These are phyloP conservation scores for Stenodera caucasica DNA, from an alignment of 2,888 invertebrate genomes.

Conservation along the genomic window DNA sequence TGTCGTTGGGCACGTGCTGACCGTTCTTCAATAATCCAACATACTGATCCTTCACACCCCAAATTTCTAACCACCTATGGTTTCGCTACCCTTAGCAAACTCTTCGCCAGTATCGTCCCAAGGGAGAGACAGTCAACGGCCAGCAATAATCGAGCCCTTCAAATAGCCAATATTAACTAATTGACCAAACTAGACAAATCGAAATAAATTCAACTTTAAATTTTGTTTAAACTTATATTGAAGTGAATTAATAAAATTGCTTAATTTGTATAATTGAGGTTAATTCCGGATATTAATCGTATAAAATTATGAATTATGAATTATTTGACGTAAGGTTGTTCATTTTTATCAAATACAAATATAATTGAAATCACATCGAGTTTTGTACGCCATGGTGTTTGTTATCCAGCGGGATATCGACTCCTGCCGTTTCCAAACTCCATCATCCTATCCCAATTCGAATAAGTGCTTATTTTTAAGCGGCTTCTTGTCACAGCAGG, in stretches of 20 bases:
- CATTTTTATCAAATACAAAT: constrained; percentile 21
- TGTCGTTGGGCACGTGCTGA: constrained; percentile 51
- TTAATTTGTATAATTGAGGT: not conserved
- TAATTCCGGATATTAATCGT: not conserved
- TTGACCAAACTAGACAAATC: not conserved
- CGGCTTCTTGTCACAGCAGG: constrained; percentile 47
- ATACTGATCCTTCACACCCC: not conserved
- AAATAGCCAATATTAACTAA: not conserved
- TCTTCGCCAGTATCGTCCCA: not conserved
- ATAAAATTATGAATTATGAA: constrained; percentile 16
- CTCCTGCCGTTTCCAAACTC: constrained; percentile 42
- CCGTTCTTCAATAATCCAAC: constrained; percentile 28
- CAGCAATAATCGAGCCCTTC: not conserved
- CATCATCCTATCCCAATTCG: constrained; percentile 41
- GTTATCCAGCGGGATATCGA: constrained; percentile 38
- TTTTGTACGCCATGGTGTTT: constrained; percentile 33
- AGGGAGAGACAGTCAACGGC: not conserved
- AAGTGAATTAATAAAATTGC: not conserved
- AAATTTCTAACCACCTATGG: not conserved
- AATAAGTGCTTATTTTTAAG: constrained; percentile 45
- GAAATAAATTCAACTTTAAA: no score
- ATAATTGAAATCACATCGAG: constrained; percentile 44
- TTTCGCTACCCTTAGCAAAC: not conserved
- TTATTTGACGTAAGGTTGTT: constrained; percentile 16
- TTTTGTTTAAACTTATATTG: not conserved